These are phyloP conservation scores for Xestoiulus laeticollis DNA, from an alignment of 2,888 invertebrate genomes.

Conservation along the genomic window DNA sequence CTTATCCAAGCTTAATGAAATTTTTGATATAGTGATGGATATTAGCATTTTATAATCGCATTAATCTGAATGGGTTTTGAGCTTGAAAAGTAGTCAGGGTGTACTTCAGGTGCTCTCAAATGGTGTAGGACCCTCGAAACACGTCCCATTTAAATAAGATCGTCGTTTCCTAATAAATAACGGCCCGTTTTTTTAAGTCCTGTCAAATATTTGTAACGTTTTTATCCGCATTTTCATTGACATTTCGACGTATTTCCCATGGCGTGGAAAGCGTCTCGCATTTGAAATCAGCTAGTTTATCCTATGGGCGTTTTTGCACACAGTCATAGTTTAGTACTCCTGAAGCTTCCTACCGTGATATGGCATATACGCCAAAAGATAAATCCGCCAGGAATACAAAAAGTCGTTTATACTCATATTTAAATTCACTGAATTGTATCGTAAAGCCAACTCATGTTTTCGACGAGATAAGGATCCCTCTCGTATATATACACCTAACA, in stretches of 20 bases:
- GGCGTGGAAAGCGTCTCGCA: not conserved
- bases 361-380: not conserved
- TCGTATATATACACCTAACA: no score
- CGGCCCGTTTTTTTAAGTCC: not conserved
- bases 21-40: no score
- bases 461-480: conserved; percentile 7
- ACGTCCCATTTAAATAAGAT: not conserved
- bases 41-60: no score
- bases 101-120: not conserved
- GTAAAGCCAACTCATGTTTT: conserved; percentile 21
- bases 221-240: conserved; percentile 13
- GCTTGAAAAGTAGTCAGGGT: not conserved
- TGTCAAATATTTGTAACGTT: not conserved
- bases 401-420: conserved; percentile 23
- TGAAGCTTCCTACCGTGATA: not conserved
- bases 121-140: not conserved
- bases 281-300: not conserved
- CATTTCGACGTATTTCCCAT: not conserved
- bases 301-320: not conserved
- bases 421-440: conserved; percentile 22
- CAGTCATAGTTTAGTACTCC: not conserved
- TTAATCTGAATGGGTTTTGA: no score
- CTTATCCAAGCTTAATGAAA: no score
- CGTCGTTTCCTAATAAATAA: not conserved
- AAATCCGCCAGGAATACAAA: conserved; percentile 20